These are phyloP conservation scores for Sminthopsis crassicaudata DNA, from an alignment of 2,113 vertebrate species.

Conservation along the genomic window DNA sequence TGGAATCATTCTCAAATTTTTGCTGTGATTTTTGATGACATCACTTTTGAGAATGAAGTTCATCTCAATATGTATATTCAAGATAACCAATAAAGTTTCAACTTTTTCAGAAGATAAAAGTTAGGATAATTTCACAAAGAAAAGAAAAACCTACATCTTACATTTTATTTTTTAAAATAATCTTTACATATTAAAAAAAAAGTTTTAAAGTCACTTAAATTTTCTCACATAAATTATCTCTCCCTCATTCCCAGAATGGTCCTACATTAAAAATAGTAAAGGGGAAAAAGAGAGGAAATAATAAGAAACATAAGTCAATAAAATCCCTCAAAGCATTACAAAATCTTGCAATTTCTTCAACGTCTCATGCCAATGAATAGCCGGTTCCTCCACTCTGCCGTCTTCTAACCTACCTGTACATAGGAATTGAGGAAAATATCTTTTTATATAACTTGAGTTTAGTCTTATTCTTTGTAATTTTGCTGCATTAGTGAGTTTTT, in stretches of 20 bases:
- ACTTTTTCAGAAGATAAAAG: not conserved
- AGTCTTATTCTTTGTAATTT: not conserved
- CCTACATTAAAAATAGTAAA: not conserved
- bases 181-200: not conserved
- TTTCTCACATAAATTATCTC: not conserved
- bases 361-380: not conserved
- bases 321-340: not conserved
- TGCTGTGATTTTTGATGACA: not conserved
- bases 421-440: not conserved
- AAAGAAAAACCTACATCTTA: not conserved
- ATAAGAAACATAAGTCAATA: not conserved
- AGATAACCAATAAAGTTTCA: not conserved
- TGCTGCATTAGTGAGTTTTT: not conserved
- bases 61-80: not conserved
- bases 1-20: not conserved
- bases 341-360: not conserved
- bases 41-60: not conserved
- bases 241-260: not conserved
- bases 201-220: not conserved
- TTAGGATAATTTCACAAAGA: not conserved
- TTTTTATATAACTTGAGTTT: not conserved
- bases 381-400: fast-evolving
- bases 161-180: not conserved
- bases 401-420: not conserved
- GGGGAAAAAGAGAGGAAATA: not conserved